Evolutionary conservation across 23 tunicate species (phyloP).

Genomic region (Botrylloides violaceus): DNA sequence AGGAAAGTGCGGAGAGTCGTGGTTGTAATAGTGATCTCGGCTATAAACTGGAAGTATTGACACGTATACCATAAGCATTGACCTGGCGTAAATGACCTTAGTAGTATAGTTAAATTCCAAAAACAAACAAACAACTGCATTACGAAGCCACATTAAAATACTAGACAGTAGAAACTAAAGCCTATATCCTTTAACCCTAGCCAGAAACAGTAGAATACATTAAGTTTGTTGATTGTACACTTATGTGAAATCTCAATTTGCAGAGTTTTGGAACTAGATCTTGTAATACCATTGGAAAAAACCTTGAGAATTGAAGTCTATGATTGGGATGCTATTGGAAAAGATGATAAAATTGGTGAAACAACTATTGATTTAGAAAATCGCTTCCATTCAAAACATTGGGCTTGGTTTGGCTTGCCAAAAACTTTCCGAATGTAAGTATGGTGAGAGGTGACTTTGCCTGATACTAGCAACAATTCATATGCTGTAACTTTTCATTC

Average conservation of each 20-base stretch:
- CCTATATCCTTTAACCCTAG: too few relatives aligned
- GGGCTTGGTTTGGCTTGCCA: conserved; percentile 1
- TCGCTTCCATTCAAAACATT: not conserved
- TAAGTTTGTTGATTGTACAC: not conserved
- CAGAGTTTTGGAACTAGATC: not conserved
- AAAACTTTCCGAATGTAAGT: not conserved
- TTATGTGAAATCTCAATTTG: not conserved
- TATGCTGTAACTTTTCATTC: not conserved
- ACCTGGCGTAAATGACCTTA: too few relatives aligned
- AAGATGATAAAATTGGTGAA: not conserved
- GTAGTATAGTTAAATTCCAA: too few relatives aligned
- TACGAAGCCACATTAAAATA: too few relatives aligned
- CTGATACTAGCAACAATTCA: not conserved
- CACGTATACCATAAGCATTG: too few relatives aligned
- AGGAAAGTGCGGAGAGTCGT: too few relatives aligned
- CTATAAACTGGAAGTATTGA: too few relatives aligned
- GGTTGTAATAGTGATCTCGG: too few relatives aligned
- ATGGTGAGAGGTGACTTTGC: not conserved
- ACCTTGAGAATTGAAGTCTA: not conserved
- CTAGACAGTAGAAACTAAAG: too few relatives aligned
- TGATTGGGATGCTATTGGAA: not conserved
- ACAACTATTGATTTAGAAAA: not conserved
- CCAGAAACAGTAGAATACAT: too few relatives aligned
- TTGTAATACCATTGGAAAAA: not conserved
- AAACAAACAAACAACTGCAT: too few relatives aligned